Base-by-base conservation (phyloP, 37 sponge, comb jelly and placozoan species). In the Halichondria panicea region DNA sequence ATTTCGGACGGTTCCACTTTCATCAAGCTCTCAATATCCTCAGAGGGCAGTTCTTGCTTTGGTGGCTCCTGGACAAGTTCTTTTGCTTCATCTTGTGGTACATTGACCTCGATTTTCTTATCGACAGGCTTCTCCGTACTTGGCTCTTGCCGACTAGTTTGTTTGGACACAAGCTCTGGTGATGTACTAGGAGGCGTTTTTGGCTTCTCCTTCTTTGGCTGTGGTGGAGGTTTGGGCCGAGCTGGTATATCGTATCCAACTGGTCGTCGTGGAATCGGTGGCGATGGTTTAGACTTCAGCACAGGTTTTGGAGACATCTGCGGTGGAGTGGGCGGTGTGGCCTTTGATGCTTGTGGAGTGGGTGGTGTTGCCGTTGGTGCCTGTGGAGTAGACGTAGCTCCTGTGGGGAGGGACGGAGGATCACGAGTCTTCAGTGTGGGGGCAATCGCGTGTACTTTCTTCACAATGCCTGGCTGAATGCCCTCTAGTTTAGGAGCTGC, bases 401-500 rank as follows among this genome's bases (percentile, higher is more conserved):
- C 40, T 8, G 37, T 5, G 11, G 12, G 66, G 35, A 11, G 7
- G 31, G 37, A 8, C 8, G 8, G 8, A 11, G 60, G 60, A n/a
- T 24, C 60, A n/a, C 27, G 12, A 24, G 60, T 11, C 42, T 35
- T 33, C 66, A 37, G 22, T 36, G 66, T 33, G 18, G 66, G 66
- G 7, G 42, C 22, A 22, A 31, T 52, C n/a, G 68, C 63, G 1
- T n/a, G 21, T 0, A 75, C 76, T 4, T 27, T 32, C 35, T 11
- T 1, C 1, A 75, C 63, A 3, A 35, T 75, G 5, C 76, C 76
- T 1, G 63, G 31, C 1, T 28, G 35, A 5, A 75, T 62, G 0
- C 76, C 76, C 76, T 75, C 76, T 35, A 75, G 4, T 27, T 60
- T 21, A 32, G 25, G 45, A 32, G 44, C 63, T n/a, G 38, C 22